These are phyloP conservation scores for Eurosta solidaginis DNA, from an alignment of 1,140 invertebrate genomes.

Conservation along the genomic window DNA sequence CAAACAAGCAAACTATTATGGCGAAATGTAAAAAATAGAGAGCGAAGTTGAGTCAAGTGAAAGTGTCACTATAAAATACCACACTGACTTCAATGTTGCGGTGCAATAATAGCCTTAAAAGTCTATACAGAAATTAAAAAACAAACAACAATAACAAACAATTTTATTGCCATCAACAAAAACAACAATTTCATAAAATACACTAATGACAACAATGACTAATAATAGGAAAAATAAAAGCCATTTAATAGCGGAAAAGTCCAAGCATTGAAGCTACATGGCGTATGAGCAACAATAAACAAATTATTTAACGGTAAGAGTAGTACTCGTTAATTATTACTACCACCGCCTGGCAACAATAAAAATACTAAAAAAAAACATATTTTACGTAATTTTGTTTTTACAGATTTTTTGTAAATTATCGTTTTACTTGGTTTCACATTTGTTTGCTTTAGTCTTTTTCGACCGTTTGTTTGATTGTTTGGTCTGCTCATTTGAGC, in stretches of 20 bases:
- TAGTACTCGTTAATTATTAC: not conserved
- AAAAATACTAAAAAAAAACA: not conserved
- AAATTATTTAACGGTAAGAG: not conserved
- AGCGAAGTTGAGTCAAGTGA: not conserved
- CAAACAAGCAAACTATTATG: not conserved
- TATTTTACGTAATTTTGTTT: not conserved
- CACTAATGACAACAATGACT: not conserved
- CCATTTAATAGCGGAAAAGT: not conserved
- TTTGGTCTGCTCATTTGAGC: not conserved
- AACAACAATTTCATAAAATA: not conserved
- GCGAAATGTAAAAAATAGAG: not conserved
- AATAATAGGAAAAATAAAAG: constrained; percentile 16
- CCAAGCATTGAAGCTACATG: not conserved
- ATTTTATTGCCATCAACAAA: not conserved
- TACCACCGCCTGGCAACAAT: not conserved
- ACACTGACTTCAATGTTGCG: not conserved
- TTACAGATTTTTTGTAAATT: not conserved
- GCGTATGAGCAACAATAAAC: not conserved
- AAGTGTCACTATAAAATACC: not conserved
- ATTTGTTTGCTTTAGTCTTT: not conserved
- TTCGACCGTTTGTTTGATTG: not conserved
- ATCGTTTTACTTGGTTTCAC: not conserved
- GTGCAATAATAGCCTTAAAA: constrained; percentile 1
- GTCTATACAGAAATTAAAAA: not conserved
- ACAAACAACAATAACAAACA: not conserved